A percentile compares a stretch with the other conserved stretches of the same genome.
Evolutionary conservation across 2,113 vertebrate genomes (phyloP).

Genomic region (Oreochromis aureus): DNA sequence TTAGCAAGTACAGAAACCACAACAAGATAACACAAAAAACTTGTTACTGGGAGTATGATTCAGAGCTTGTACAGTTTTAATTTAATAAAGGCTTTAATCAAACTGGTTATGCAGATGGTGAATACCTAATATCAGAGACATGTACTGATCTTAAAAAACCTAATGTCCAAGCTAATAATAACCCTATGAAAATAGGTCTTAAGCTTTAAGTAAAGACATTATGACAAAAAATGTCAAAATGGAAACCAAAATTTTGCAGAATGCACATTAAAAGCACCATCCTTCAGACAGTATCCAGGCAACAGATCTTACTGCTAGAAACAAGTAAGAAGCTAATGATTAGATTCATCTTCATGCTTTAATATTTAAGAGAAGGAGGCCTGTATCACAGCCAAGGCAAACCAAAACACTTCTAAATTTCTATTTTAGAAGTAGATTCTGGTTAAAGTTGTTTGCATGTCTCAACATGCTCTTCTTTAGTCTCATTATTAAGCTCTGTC

Average conservation of each 20-base stretch:
- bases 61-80: background rate
- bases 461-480: slow-evolving; percentile 12
- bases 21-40: background rate
- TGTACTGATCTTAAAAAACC: background rate
- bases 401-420: background rate
- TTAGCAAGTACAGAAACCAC: background rate
- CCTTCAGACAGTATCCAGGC: slow-evolving; percentile 19
- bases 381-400: slow-evolving; percentile 8
- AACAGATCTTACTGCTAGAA: slow-evolving; percentile 22
- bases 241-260: background rate
- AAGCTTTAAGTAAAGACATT: accelerated
- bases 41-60: background rate
- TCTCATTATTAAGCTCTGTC: slow-evolving; percentile 2
- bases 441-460: background rate
- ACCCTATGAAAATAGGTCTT: background rate
- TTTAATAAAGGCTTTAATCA: background rate
- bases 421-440: background rate
- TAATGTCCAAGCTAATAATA: background rate
- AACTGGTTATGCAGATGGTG: background rate
- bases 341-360: slow-evolving; percentile 1
- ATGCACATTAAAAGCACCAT: background rate
- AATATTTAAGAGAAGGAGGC: background rate
- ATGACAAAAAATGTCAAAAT: background rate
- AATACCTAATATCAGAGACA: background rate
- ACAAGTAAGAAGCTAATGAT: background rate